Conservation (phyloP, 1,140 invertebrate genomes). For the Lordiphosa mommai region DNA sequence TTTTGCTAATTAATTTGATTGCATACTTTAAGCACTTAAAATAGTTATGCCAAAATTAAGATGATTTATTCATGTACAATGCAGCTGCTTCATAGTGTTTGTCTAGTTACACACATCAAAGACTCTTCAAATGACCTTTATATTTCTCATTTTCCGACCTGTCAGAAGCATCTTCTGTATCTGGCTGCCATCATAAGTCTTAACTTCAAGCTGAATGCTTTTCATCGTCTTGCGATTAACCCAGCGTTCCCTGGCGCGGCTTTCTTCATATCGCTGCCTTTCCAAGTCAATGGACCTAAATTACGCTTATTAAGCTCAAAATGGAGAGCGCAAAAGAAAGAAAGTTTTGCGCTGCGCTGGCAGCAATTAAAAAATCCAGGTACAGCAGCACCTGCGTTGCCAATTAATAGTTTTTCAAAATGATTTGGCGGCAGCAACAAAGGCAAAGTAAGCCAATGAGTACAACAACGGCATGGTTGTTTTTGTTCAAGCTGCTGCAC, state of each 20-base stretch:
- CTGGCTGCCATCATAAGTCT: background rate
- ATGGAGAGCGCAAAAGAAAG: constrained; percentile 8
- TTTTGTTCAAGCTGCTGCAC: background rate
- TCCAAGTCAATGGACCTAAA: constrained; percentile 57
- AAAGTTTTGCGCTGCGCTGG: constrained; percentile 54
- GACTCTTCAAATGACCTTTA: too few relatives aligned
- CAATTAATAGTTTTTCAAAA: constrained; percentile 69
- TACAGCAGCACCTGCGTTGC: constrained; percentile 42
- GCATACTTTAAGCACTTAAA: too few relatives aligned
- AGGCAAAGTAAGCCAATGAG: constrained; percentile 5
- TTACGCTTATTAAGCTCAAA: constrained; percentile 39
- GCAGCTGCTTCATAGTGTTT: too few relatives aligned
- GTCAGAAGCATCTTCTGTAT: background rate
- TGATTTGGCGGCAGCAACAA: constrained; percentile 31
- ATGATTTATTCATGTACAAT: too few relatives aligned
- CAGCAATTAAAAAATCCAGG: constrained; percentile 62
- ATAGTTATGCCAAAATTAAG: too few relatives aligned
- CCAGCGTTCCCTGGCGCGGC: background rate
- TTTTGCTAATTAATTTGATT: too few relatives aligned
- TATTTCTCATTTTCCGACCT: background rate
- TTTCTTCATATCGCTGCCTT: constrained; percentile 37
- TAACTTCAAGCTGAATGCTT: constrained; percentile 5
- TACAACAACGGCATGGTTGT: background rate
- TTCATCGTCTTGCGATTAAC: too few relatives aligned
- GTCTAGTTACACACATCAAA: too few relatives aligned